These are phyloP conservation scores for Pteruthius melanotis DNA, from an alignment of 2,113 vertebrate genomes.

Conservation along the genomic window DNA sequence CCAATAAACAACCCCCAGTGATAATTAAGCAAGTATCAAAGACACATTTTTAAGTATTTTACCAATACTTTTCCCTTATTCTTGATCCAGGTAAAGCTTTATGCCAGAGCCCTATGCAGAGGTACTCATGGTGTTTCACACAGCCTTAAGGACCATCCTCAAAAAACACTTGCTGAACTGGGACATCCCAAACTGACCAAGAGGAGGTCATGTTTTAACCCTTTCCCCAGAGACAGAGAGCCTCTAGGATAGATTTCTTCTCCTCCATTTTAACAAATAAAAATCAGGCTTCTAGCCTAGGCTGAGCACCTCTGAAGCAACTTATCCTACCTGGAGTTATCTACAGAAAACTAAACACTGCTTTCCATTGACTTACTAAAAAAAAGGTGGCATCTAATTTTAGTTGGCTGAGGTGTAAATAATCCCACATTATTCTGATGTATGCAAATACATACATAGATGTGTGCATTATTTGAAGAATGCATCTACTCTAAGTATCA, in stretches of 20 bases:
- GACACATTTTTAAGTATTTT: not conserved
- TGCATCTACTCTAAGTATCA: not conserved
- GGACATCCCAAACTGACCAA: not conserved
- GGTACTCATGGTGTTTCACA: not conserved
- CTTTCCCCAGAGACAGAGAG: not conserved
- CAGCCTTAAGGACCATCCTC: not conserved
- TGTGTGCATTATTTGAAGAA: not conserved
- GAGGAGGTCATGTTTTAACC: not conserved
- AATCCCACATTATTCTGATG: not conserved
- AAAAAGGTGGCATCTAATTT: not conserved
- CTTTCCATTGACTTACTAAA: not conserved
- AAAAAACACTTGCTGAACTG: not conserved
- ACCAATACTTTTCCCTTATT: not conserved
- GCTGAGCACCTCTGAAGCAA: not conserved
- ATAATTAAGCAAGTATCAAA: not conserved
- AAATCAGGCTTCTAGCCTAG: not conserved
- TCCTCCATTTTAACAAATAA: not conserved
- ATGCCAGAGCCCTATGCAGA: not conserved
- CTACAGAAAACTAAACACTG: not conserved
- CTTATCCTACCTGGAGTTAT: not conserved
- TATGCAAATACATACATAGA: not conserved
- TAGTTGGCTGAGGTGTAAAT: not conserved
- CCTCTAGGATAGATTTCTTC: not conserved
- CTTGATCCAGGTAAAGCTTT: not conserved
- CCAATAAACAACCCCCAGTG: not conserved